These are phyloP conservation scores for Lepidochrysops patricia DNA, from an alignment of 2,888 invertebrate species.

Conservation along the genomic window DNA sequence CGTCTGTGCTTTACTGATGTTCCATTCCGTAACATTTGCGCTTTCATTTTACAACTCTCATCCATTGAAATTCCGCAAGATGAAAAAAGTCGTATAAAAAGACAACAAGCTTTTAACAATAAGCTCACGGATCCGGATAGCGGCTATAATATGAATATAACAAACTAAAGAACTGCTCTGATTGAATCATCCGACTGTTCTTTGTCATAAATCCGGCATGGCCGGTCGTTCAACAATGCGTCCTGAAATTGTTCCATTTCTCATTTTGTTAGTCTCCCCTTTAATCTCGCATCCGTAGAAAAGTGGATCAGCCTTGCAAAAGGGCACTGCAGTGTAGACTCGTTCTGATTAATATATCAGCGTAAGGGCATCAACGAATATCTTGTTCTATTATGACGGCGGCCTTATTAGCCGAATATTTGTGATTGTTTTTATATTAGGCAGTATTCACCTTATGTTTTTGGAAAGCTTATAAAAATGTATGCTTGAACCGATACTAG, in stretches of 20 bases:
- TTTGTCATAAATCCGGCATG: slow-evolving; percentile 74
- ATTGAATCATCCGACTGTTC: slow-evolving; percentile 73
- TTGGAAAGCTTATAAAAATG: background rate
- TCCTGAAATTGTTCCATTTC: slow-evolving; percentile 73
- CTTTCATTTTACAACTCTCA: slow-evolving; percentile 21
- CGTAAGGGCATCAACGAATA: slow-evolving; percentile 24
- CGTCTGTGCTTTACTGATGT: slow-evolving; percentile 8
- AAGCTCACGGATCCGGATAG: slow-evolving; percentile 51
- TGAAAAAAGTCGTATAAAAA: slow-evolving; percentile 35
- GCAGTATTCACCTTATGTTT: too few relatives aligned
- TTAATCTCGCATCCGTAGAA: slow-evolving; percentile 73
- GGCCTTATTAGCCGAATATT: background rate
- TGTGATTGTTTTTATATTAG: too few relatives aligned
- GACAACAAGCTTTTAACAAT: slow-evolving; percentile 55
- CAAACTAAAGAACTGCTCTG: slow-evolving; percentile 70
- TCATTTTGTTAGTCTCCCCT: slow-evolving; percentile 73
- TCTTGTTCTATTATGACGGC: background rate
- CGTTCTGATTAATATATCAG: slow-evolving; percentile 66
- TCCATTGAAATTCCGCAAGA: slow-evolving; percentile 20
- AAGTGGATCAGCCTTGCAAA: slow-evolving; percentile 72
- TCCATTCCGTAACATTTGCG: slow-evolving; percentile 16
- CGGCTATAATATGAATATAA: slow-evolving; percentile 66
- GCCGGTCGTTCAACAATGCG: slow-evolving; percentile 69
- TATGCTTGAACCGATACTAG: background rate
- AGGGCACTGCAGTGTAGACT: slow-evolving; percentile 66